Evolutionary conservation across 1,140 invertebrate genomes (phyloP).

Genomic region (Achatina immaculata): DNA sequence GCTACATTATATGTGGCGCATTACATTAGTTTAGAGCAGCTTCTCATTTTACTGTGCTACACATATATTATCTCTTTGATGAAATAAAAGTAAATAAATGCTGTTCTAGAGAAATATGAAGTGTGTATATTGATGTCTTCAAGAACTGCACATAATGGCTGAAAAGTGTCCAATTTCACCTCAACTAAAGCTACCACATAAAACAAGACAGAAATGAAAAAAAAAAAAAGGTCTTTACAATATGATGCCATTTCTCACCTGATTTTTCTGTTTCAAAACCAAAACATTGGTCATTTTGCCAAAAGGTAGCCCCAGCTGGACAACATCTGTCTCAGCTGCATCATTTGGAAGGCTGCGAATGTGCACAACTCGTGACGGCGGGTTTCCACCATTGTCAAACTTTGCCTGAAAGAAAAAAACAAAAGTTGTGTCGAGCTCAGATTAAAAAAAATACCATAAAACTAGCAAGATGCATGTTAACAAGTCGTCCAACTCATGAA

Average conservation of each 20-base stretch:
- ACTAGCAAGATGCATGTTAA: no score
- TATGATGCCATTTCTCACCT: no score
- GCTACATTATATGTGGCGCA: neutral
- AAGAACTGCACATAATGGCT: no score
- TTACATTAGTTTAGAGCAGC: neutral
- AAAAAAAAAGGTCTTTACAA: no score
- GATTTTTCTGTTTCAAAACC: constrained; percentile 95
- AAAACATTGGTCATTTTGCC: constrained; percentile 96
- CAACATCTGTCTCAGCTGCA: constrained; percentile 95
- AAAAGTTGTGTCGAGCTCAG: neutral
- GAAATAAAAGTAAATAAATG: constrained; percentile 1
- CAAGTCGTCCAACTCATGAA: neutral
- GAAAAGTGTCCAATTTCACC: no score
- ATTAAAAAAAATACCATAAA: neutral
- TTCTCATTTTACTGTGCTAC: neutral
- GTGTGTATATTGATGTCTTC: neutral
- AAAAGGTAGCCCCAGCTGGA: constrained; percentile 96
- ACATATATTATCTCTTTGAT: neutral
- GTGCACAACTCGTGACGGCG: constrained; percentile 94
- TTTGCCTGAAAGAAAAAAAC: constrained; percentile 80
- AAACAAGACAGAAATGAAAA: no score
- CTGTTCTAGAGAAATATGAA: neutral
- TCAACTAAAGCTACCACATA: no score
- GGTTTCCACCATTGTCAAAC: constrained; percentile 80
- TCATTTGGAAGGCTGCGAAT: constrained; percentile 98